These are phyloP conservation scores for Tachycineta bicolor DNA, from an alignment of 2,113 vertebrate genomes.

Conservation along the genomic window DNA sequence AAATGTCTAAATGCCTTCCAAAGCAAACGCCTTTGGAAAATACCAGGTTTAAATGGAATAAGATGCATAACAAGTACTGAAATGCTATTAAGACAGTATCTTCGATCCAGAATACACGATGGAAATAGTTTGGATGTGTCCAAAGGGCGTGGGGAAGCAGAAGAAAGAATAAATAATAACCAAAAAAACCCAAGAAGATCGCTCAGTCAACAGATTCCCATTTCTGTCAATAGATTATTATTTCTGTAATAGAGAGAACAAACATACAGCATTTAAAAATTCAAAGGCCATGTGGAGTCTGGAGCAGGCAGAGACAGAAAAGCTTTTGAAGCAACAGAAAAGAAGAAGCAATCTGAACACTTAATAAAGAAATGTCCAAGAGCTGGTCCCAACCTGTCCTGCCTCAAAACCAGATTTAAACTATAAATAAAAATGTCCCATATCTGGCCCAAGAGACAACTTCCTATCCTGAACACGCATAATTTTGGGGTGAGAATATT, in stretches of 20 bases:
- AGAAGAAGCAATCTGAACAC: neutral
- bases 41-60: slow-evolving; percentile 13
- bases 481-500: neutral
- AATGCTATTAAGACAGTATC: neutral
- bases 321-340: neutral
- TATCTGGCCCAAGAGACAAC: neutral
- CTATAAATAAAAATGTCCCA: neutral
- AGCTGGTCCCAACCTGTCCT: neutral
- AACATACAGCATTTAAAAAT: neutral
- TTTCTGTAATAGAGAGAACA: neutral
- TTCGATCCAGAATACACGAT: neutral
- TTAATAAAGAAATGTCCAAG: neutral
- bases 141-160: neutral
- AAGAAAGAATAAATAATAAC: neutral
- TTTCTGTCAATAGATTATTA: neutral
- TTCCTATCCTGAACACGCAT: neutral
- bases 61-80: neutral
- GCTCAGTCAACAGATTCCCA: neutral
- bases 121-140: neutral
- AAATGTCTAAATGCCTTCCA: slow-evolving; percentile 61
- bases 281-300: neutral
- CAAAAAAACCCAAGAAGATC: neutral
- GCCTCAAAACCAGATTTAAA: neutral
- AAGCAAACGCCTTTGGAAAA: slow-evolving; percentile 51
- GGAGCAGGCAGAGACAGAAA: neutral